These are phyloP conservation scores for Endotricha flammealis DNA, from an alignment of 2,888 invertebrate species.

Conservation along the genomic window DNA sequence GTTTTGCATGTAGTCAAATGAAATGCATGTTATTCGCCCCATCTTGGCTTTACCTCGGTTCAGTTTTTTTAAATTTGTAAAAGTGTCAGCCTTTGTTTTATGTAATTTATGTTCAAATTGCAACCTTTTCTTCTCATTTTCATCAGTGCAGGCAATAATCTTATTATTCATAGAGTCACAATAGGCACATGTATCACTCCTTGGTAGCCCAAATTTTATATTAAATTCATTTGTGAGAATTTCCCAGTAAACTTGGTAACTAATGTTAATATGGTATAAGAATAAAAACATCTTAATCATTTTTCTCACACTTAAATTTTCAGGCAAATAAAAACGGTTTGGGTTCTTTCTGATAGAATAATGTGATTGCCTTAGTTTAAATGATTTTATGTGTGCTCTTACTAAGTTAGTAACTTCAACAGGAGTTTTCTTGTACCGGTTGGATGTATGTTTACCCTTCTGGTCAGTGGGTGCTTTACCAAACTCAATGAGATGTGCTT, in stretches of 20 bases:
- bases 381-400: too few relatives aligned
- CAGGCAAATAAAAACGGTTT: constrained; percentile 4
- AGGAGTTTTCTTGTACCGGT: too few relatives aligned
- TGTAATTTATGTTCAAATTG: constrained; percentile 11
- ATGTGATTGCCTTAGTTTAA: constrained; percentile 10
- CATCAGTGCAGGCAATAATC: not conserved
- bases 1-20: constrained; percentile 16
- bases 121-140: constrained; percentile 5
- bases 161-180: constrained; percentile 8
- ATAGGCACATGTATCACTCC: constrained; percentile 13
- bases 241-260: not conserved
- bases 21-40: constrained; percentile 5
- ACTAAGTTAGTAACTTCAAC: too few relatives aligned
- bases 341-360: constrained; percentile 11
- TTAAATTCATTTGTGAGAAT: not conserved
- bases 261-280: not conserved
- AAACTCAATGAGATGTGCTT: too few relatives aligned
- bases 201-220: constrained; percentile 12
- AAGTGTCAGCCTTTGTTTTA: constrained; percentile 11
- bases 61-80: constrained; percentile 12
- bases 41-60: too few relatives aligned
- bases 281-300: constrained; percentile 9
- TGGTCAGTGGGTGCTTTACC: too few relatives aligned
- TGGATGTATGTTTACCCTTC: too few relatives aligned
- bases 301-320: constrained; percentile 9